Evolutionary conservation across 2,797 vertebrate genomes (phyloP).

Genomic region (Bufotes viridis): DNA sequence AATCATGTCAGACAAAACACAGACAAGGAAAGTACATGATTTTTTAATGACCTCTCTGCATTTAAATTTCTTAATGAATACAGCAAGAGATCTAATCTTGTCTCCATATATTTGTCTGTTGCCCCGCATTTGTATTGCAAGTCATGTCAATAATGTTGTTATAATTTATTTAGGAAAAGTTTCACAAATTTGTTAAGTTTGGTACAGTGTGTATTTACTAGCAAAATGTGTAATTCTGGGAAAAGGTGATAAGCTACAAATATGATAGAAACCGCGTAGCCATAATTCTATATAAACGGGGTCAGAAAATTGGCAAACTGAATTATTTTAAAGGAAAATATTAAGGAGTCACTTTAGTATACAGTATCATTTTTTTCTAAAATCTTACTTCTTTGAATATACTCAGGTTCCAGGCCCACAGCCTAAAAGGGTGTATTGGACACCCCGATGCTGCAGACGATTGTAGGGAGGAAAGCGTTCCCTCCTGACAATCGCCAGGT

Average conservation of each 20-base stretch:
- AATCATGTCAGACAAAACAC: slow-evolving; percentile 40
- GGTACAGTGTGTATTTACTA: background rate
- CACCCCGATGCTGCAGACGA: no score
- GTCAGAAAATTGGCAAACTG: background rate
- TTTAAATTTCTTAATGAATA: slow-evolving; percentile 41
- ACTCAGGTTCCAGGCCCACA: no score
- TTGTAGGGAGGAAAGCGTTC: no score
- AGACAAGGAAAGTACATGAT: slow-evolving; percentile 41
- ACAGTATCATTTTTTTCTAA: no score
- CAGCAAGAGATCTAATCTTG: slow-evolving; percentile 21
- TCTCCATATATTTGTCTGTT: slow-evolving; percentile 33
- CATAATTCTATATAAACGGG: background rate
- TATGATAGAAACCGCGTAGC: background rate
- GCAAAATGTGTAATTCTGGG: background rate
- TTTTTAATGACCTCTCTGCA: slow-evolving; percentile 49
- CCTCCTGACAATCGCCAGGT: no score
- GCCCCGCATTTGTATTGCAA: slow-evolving; percentile 38
- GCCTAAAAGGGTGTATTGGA: no score
- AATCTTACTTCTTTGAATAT: no score
- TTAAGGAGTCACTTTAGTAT: no score
- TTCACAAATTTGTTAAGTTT: background rate
- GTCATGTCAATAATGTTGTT: slow-evolving; percentile 7
- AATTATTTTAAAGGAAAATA: background rate
- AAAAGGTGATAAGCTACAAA: background rate
- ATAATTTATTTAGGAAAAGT: slow-evolving; percentile 41